Evolutionary conservation across 2,113 vertebrate genomes (phyloP).

Genomic region (Emydura subglobosa): DNA sequence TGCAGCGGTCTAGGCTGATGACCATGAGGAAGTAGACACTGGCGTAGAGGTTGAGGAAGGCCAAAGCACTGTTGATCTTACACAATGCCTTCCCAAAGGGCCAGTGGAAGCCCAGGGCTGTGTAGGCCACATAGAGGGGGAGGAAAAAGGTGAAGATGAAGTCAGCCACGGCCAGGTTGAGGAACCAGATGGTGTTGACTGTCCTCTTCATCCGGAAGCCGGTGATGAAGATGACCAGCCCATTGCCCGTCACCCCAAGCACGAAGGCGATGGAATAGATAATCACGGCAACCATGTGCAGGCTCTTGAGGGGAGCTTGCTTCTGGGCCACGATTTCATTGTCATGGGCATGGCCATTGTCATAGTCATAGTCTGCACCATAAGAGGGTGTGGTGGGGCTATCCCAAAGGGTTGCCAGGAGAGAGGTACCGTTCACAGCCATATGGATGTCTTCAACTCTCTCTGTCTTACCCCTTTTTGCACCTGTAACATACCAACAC

Average conservation of each 20-base stretch:
- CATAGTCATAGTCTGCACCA: not conserved
- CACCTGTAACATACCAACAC: too few relatives aligned
- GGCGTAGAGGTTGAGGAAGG: slow-evolving; percentile 84
- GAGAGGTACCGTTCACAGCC: too few relatives aligned
- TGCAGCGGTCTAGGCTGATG: slow-evolving; percentile 84
- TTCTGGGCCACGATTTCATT: too few relatives aligned
- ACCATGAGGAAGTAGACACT: slow-evolving; percentile 85
- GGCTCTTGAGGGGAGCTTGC: not conserved
- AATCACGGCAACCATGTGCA: slow-evolving; percentile 74
- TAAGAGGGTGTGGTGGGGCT: not conserved
- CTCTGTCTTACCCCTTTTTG: too few relatives aligned
- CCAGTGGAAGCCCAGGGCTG: slow-evolving; percentile 80
- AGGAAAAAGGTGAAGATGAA: slow-evolving; percentile 88
- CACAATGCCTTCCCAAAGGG: slow-evolving; percentile 80
- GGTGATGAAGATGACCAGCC: slow-evolving; percentile 86
- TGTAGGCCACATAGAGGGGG: slow-evolving; percentile 79
- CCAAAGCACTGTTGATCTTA: slow-evolving; percentile 80
- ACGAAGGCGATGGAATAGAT: slow-evolving; percentile 82
- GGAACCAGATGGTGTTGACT: slow-evolving; percentile 88
- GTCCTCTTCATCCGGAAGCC: slow-evolving; percentile 84
- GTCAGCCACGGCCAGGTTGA: slow-evolving; percentile 88
- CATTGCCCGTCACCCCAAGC: slow-evolving; percentile 81
- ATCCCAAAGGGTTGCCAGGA: too few relatives aligned
- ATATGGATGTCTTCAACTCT: too few relatives aligned
- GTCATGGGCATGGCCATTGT: too few relatives aligned